Base-by-base conservation (phyloP, 1,140 invertebrate species). In the Antheraea mylitta region DNA sequence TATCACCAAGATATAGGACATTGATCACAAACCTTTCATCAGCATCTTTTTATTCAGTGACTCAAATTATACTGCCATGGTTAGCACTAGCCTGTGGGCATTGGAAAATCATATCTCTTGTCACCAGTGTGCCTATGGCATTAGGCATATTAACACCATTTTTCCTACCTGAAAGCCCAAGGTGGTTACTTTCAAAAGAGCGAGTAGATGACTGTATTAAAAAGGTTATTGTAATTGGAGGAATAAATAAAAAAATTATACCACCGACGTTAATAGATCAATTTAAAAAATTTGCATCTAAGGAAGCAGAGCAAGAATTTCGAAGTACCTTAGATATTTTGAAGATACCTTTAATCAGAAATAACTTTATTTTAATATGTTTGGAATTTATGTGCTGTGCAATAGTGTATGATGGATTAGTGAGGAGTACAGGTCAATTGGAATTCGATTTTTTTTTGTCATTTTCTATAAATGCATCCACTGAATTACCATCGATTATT, bases 81-180 rank as follows among this genome's bases (percentile, higher is more conserved):
- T 92, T 96, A 19, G 95, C 95, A 22, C 95, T 95, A 71, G 85
- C 93, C 10, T 93, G 96, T 75, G 90, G 94, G 18, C 93, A 96
- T 74, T 97, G 96, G 96, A 93, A 95, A 79, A 92, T 93, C 58
- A 84, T 96, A 13, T 93, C 95, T 53, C 82, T 96, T 66, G 94
- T 94, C 3, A 93, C 92, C 60, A 92, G 91, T 69, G 36, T 91
- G 30, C 92, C 92, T 3, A 84, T 94, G 78, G 74, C 76, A 7
- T 70, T 87, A 48, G 77, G 91, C 59, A 74, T 93, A 70, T 77
- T 92, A 37, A 71, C 85, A 73, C 92, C 86, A 63, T 94, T 94
- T 83, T 79, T 95, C 1, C 87, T 96, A 75, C 95, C 96, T 66
- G 96, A 97, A 83, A 96, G 95, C 73, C 95, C 96, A 2, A 90